Conservation (phyloP, 2,797 vertebrate genomes). For the Hirundo rustica region DNA sequence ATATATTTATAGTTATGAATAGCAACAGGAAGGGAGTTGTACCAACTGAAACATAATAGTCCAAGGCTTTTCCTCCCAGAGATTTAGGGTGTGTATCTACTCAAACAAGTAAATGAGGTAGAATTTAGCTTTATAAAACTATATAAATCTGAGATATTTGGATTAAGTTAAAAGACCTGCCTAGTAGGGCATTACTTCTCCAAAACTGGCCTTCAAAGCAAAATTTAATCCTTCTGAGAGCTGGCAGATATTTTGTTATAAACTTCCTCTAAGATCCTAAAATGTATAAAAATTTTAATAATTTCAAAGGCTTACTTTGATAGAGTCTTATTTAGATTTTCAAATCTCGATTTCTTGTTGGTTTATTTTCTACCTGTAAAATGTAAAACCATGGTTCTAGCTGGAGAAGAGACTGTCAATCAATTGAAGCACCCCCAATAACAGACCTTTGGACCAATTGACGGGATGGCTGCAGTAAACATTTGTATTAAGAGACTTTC, state of each 20-base stretch:
- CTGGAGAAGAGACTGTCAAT: background rate
- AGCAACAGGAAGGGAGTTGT: constrained; percentile 68
- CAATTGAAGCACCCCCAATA: background rate
- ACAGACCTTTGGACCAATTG: background rate
- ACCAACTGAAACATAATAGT: constrained; percentile 34
- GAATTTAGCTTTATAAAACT: background rate
- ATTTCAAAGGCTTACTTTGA: background rate
- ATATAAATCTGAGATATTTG: background rate
- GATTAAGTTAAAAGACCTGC: background rate
- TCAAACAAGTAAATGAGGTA: background rate
- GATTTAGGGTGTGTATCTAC: background rate
- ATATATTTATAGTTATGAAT: constrained; percentile 30
- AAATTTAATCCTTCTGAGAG: background rate
- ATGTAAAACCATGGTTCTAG: background rate
- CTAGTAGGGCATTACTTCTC: background rate
- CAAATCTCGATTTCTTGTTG: background rate
- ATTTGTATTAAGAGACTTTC: background rate
- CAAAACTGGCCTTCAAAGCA: background rate
- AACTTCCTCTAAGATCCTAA: background rate
- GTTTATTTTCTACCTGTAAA: background rate
- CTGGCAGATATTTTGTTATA: background rate
- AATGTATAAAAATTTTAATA: background rate
- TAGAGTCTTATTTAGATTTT: background rate
- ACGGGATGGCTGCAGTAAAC: background rate
- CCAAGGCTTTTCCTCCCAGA: constrained; percentile 43